Base-by-base conservation (phyloP, 53 echinoderm and acorn worm genomes). In the Pentamera pediparva region DNA sequence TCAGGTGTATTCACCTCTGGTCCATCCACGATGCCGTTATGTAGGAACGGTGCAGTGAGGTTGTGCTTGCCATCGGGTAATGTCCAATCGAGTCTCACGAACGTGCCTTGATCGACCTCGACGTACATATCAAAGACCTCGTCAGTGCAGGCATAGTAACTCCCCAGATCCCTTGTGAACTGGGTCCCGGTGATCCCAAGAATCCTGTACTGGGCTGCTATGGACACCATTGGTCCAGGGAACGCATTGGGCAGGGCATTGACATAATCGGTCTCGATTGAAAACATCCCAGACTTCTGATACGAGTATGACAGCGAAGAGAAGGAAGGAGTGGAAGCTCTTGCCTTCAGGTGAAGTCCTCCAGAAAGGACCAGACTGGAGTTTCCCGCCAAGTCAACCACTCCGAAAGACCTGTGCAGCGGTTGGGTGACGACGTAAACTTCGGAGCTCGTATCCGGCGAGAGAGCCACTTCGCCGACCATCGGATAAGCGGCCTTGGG, bases 81-180 rank as follows among this genome's bases (percentile, higher is more conserved):
- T 4, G 75, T 82, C 89, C 89, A 89, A 2, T 49, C 36, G 54
- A 89, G 82, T 41, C 82, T 72, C 1, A 78, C 82, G 37, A 65
- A 89, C 28, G 89, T 85, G 29, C 89, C 89, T 67, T 89, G 89
- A 18, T 74, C 67, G 32, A 89, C 81, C 38, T 89, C 89, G 0
- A 79, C 85, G 19, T 82, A 58, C 89, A 89, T 89, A 2, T 76
- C 58, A 58, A 82, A 89, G 3, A 75, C 47, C 18, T 59, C 82
- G 49, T 89, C 89, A 0, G 82, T 89, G 37, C 89, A 89, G 19
- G 85, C 89, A 19, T 89, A 89, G 75, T 85, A 89, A 47, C 82
- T 78, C 5, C 89, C 89, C 4, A 85, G 85, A 45, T 89, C 69
- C 5, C 89, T 70, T 27, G 89, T 89, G 75, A 89, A 89, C 29